phyloP scores from a whole-genome alignment of 2,888 invertebrate species.

The Amiota mariae region DNA sequence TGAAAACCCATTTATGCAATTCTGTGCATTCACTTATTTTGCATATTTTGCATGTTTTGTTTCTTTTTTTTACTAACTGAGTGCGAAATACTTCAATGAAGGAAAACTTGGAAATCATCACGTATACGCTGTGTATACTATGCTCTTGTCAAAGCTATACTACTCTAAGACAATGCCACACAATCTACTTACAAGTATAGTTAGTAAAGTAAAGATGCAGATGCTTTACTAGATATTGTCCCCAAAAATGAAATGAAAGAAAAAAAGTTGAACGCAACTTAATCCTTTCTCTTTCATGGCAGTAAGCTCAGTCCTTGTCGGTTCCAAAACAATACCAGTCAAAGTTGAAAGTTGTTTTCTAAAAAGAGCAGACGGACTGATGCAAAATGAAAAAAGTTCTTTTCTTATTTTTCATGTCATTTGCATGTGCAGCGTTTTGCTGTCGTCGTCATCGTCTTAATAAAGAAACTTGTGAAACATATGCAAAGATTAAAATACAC shows the following conservation, averaged over 20 bases:
- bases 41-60: too few species aligned
- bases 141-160: slow-evolving; percentile 37
- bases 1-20: too few species aligned
- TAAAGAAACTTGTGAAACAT: slow-evolving; percentile 38
- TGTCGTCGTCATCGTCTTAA: slow-evolving; percentile 19
- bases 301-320: background rate
- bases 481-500: slow-evolving; percentile 44
- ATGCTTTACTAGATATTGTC: too few species aligned
- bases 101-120: background rate
- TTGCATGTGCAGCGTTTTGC: slow-evolving; percentile 29
- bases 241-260: too few species aligned
- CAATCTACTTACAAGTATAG: too few species aligned
- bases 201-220: too few species aligned
- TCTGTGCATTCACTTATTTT: too few species aligned
- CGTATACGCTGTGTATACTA: slow-evolving; percentile 46
- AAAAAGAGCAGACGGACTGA: slow-evolving; percentile 21
- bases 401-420: slow-evolving; percentile 49
- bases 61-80: too few species aligned
- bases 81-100: too few species aligned
- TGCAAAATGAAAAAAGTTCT: slow-evolving; percentile 49
- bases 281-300: background rate
- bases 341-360: slow-evolving; percentile 15
- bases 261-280: background rate
- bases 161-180: background rate
- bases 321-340: background rate